Evolutionary conservation across 2,888 invertebrate genomes (phyloP), one percentile per base, ranked within the genome.

Genomic region (Tryphoninae sp.): DNA sequence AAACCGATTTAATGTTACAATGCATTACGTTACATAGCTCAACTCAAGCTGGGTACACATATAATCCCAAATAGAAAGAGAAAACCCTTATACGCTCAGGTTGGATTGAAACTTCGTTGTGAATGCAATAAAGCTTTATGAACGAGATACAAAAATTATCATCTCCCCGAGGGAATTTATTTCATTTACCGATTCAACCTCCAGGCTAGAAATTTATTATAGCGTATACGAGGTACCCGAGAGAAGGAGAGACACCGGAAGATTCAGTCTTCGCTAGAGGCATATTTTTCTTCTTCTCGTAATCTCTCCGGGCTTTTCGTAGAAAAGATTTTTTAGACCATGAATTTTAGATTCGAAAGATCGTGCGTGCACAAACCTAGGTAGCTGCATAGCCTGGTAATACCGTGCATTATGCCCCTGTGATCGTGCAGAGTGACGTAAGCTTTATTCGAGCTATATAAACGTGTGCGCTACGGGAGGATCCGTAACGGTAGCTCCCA

Each of bases 401-500:
- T 51, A 19, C 65, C 53, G 19, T 51, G 22, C n/a, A 64, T 51
- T 45, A 59, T n/a, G 62, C 42, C 26, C 13, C 19, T 16, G 16
- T 7, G 45, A 61, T 71, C 64, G 45, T 53, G 45, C 6, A 61
- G 71, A 75, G 76, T 80, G 80, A 80, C 76, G 78, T 78, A 80
- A 84, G 84, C 78, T 72, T 58, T 62, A 59, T 81, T 61, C 59
- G 78, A 61, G 59, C 45, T 9, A 45, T 45, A 45, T 45, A 45
- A 45, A 45, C 45, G 45, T 16, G 59, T 59, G 58, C 80, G 64
- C 42, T 65, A 13, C 9, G 62, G 13, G 53, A 72, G 72, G 65
- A 76, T 73, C 75, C 78, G 81, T 81, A 84, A 85, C 86, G 85
- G 88, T 87, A 87, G 86, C 85, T 81, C 71, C 22, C 73, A 83